These are phyloP conservation scores for Anguilla anguilla DNA, from an alignment of 2,797 vertebrate genomes.

Conservation along the genomic window DNA sequence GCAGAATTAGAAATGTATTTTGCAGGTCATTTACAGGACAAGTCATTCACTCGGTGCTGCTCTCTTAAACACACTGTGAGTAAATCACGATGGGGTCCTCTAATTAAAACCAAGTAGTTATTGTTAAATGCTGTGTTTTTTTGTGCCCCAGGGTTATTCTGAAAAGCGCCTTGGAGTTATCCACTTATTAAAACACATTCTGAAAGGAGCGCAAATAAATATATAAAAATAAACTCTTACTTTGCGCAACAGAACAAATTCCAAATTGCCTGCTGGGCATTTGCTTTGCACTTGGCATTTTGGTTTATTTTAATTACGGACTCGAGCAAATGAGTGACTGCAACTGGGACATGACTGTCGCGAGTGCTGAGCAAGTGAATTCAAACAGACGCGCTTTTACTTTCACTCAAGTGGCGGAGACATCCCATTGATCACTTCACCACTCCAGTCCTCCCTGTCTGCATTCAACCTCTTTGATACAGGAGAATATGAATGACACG, in stretches of 20 bases:
- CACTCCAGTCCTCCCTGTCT: background rate
- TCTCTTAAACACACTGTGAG: conserved; percentile 49
- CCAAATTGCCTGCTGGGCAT: conserved; percentile 56
- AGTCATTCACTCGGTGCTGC: conserved; percentile 36
- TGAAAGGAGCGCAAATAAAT: conserved; percentile 52
- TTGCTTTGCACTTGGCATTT: conserved; percentile 59
- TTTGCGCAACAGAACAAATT: conserved; percentile 57
- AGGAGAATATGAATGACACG: background rate
- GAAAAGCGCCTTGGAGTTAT: conserved; percentile 50
- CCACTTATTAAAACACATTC: conserved; percentile 57
- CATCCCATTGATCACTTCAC: conserved; percentile 1
- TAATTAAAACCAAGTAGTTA: conserved; percentile 60
- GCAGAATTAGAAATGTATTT: conserved; percentile 11
- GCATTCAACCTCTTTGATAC: background rate
- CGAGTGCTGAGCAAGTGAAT: conserved; percentile 22
- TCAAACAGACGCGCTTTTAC: background rate
- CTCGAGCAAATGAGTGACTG: conserved; percentile 51
- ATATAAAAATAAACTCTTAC: conserved; percentile 58
- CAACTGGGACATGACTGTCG: conserved; percentile 40
- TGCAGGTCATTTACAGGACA: conserved; percentile 46
- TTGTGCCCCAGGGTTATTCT: conserved; percentile 51
- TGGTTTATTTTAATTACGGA: conserved; percentile 68
- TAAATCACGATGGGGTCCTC: conserved; percentile 52
- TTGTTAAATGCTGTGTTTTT: conserved; percentile 53
- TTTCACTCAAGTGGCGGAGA: conserved; percentile 21